Base-by-base conservation (phyloP, 2,888 invertebrate genomes). In the Ischnura elegans region DNA sequence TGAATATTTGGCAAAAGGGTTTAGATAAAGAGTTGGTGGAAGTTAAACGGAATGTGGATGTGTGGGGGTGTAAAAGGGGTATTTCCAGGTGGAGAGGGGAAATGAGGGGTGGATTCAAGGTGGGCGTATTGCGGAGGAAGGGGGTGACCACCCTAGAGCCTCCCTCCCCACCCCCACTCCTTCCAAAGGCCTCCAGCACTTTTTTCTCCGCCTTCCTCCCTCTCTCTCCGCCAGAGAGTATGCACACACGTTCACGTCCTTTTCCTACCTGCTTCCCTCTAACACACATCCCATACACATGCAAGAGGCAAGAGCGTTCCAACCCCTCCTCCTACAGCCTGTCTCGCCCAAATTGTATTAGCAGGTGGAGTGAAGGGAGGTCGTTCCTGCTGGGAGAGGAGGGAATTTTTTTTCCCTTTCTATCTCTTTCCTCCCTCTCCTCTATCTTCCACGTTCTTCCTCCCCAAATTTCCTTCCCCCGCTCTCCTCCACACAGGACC, bases 341-440 rank as follows among this genome's bases (percentile, higher is more conserved):
- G 86, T 86, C 86, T 86, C 90, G 66, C 90, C 90, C 61, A 90
- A 90, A 90, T 90, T 90, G 90, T 90, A 90, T 90, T 90, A 90
- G 90, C 90, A 90, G 90, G 90, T 90, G 61, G 90, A 90, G 90
- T 90, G 90, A 90, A 90, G 90, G 90, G 90, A 42, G 43, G 90
- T 61, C 45, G 86, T 66, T 76, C 66, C 61, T n/a, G 90, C 61
- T 21, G 90, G 90, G 19, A 42, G 51, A 51, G 61, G 87, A 51
- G n/a, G n/a, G 36, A 29, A 21, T 51, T 42, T 55, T 42, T 55
- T 51, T 29, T 87, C 29, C 51, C 47, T 47, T 45, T 36, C 47
- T 2, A 16, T 47, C 87, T 46, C 87, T 16, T 47, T n/a, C 87
- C n/a, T 46, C 87, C 21, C n/a, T 87, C 13, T 5, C 47, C 47